A percentile compares a stretch with the other conserved stretches of the same genome.
Conservation (phyloP, 2,113 vertebrate genomes). For the Setophaga kirtlandii region DNA sequence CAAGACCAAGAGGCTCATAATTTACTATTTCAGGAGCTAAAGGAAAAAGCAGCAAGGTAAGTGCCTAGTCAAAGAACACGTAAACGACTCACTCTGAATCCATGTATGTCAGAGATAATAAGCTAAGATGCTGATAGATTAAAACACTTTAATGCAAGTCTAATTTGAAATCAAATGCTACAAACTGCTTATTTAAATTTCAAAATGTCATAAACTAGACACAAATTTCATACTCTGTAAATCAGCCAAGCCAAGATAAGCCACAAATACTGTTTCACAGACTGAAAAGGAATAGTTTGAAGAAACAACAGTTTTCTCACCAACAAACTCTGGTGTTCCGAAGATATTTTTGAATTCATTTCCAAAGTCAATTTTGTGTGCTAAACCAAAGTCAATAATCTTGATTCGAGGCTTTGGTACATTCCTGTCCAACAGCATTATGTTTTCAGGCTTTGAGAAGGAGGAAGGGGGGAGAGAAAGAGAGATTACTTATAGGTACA, state of each 20-base stretch:
- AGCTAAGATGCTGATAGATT: background rate
- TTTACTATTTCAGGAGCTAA: conserved; percentile 98
- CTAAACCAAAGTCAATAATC: conserved; percentile 97
- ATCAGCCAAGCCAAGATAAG: background rate
- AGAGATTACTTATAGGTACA: background rate
- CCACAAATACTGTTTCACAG: background rate
- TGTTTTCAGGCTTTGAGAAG: conserved; percentile 91
- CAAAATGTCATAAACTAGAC: background rate
- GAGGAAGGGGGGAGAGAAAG: conserved; percentile 12
- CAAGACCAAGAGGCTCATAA: conserved; percentile 95
- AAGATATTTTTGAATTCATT: conserved; percentile 99
- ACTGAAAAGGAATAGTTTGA: background rate
- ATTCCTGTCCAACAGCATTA: conserved; percentile 93
- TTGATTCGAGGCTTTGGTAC: conserved; percentile 95
- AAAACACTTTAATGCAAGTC: background rate
- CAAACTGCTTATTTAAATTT: background rate
- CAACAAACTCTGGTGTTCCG: conserved; percentile 96
- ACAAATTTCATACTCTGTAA: background rate
- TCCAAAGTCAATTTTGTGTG: conserved; percentile 97
- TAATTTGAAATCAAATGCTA: background rate
- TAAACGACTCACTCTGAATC: background rate
- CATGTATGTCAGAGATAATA: background rate
- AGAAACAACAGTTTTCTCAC: conserved; percentile 75
- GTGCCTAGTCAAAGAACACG: background rate
- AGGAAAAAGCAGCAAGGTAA: conserved; percentile 56